Base-by-base conservation (phyloP, 2,888 invertebrate genomes). In the Drosophila ustulata region DNA sequence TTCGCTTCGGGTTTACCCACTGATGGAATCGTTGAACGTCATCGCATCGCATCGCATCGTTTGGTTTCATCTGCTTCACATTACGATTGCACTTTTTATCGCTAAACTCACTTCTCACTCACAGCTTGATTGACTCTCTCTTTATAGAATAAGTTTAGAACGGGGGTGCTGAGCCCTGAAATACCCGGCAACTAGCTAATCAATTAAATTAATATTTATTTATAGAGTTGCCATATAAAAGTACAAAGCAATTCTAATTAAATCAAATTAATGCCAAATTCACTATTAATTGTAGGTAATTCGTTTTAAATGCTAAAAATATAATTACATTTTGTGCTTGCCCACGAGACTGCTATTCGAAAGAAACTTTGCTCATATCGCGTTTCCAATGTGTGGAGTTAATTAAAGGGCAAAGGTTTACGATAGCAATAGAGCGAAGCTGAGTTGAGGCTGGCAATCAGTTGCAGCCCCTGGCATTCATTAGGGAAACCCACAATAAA, bases 61-160 rank as follows among this genome's bases (percentile, higher is more conserved):
- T 79, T 71, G 77, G 67, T 82, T 89, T 81, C 82, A 89, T 83
- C 89, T 84, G 81, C 84, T 69, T 73, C 81, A 58, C 73, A 83
- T 87, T 80, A 81, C 73, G 59, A 78, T 66, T 78, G 75, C 79
- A 76, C 28, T 65, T 69, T 65, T 52, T 63, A 65, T 56, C 39
- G 56, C 49, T 39, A 8, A 41, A 18, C 39, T 41, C 39, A 13
- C 26, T 49, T 34, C 49, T 52, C 64, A 47, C 41, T 53, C 47
- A 37, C 37, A 37, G 37, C 37, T 37, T 37, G 37, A 37, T n/a
- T 37, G 37, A 37, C 58, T 30, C 45, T 26, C 39, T 13, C 28
- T 18, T 41, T 26, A 47, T 30, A 3, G 6, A 6, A 9, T 43
- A 2, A 9, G 2, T 2, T 13, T 4, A 3, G 4, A 23, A 4